Evolutionary conservation across 2,113 vertebrate species (phyloP).

Genomic region (Clupea harengus): DNA sequence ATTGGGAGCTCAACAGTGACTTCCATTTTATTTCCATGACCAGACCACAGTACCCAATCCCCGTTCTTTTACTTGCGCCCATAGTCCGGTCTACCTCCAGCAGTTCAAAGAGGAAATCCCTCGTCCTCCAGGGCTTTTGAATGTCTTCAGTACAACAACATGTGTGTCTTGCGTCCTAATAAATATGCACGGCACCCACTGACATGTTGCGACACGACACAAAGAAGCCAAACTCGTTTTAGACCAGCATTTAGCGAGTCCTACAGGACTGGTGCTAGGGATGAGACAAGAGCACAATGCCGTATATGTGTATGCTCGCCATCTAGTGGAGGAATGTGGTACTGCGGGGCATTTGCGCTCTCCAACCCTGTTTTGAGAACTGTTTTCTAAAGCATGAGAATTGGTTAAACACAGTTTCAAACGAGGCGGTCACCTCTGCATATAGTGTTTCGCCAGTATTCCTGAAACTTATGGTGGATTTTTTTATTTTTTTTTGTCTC

Average conservation of each 20-base stretch:
- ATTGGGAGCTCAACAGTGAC: not conserved
- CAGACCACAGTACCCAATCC: not conserved
- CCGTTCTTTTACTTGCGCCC: not conserved
- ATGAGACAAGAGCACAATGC: not conserved
- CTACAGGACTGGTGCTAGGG: not conserved
- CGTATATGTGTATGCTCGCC: not conserved
- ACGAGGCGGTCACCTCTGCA: slow-evolving; percentile 63
- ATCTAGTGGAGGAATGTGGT: not conserved
- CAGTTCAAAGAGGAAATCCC: not conserved
- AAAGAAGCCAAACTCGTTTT: not conserved
- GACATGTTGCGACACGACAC: slow-evolving; percentile 7
- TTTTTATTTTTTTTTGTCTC: not conserved
- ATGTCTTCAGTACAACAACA: not conserved
- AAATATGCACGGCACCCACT: not conserved
- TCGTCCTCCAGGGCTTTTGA: not conserved
- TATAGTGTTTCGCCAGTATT: slow-evolving; percentile 91
- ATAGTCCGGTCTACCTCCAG: not conserved
- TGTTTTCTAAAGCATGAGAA: not conserved
- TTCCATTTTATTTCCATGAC: not conserved
- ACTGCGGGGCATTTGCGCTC: not conserved
- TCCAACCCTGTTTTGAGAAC: not conserved
- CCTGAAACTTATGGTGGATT: slow-evolving; percentile 42
- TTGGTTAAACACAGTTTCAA: not conserved
- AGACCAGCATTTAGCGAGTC: not conserved
- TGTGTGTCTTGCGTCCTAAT: not conserved